phyloP scores from a whole-genome alignment of 2,888 invertebrate genomes.

The Hemistola chrysoprasaria region DNA sequence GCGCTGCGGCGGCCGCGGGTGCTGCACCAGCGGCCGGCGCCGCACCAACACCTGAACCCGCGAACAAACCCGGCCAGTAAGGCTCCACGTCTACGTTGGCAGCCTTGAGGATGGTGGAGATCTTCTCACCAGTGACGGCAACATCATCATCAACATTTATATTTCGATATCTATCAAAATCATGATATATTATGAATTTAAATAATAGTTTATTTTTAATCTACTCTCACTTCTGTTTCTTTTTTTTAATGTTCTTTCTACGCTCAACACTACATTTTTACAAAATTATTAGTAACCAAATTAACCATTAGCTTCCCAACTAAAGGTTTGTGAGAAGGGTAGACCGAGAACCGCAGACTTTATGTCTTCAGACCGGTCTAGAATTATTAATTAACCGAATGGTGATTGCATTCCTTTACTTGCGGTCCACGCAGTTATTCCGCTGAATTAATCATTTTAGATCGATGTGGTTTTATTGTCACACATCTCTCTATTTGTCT shows the following conservation, averaged over 20 bases:
- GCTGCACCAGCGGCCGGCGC: slow-evolving; percentile 89
- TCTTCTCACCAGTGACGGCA: slow-evolving; percentile 99
- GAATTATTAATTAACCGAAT: slow-evolving; percentile 79
- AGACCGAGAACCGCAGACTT: slow-evolving; percentile 67
- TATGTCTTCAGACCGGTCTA: slow-evolving; percentile 72
- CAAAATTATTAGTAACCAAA: not conserved
- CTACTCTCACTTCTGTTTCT: too few species aligned
- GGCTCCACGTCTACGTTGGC: slow-evolving; percentile 98
- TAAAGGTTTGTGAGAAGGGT: slow-evolving; percentile 38
- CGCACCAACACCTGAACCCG: slow-evolving; percentile 95
- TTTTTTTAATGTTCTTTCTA: too few species aligned
- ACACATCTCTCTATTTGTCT: too few species aligned
- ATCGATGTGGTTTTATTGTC: not conserved
- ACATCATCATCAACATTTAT: too few species aligned
- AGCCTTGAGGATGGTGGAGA: slow-evolving; percentile 97
- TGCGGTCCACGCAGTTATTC: slow-evolving; percentile 56
- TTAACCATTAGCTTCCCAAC: not conserved
- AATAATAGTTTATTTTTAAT: too few species aligned
- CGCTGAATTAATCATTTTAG: slow-evolving; percentile 43
- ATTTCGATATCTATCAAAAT: too few species aligned
- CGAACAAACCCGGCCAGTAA: slow-evolving; percentile 99
- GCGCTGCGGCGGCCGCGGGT: slow-evolving; percentile 85
- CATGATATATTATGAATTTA: too few species aligned
- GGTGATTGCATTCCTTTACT: slow-evolving; percentile 71
- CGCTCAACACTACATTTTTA: not conserved